Conservation (phyloP, 2,888 invertebrate genomes). For the Sylvicola cinctus region DNA sequence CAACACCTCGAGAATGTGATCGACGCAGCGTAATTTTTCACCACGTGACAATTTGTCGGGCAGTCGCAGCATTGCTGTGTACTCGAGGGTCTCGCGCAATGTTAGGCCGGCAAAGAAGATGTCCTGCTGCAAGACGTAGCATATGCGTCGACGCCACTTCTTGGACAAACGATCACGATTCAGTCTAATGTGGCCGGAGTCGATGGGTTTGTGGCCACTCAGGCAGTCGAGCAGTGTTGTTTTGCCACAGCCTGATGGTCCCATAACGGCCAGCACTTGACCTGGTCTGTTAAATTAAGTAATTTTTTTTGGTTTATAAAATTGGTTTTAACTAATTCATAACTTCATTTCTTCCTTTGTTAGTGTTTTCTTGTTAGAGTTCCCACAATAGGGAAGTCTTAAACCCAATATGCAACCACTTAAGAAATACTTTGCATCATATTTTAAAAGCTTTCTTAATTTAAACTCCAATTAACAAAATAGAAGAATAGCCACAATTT, state of each 20-base stretch:
- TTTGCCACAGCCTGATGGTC: slow-evolving; percentile 60
- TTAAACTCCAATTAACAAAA: too few relatives aligned
- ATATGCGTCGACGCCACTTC: slow-evolving; percentile 50
- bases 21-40: slow-evolving; percentile 57
- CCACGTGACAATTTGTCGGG: slow-evolving; percentile 48
- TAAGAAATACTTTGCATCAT: too few relatives aligned
- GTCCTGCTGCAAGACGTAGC: slow-evolving; percentile 65
- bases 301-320: neutral
- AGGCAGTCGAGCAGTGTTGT: slow-evolving; percentile 57
- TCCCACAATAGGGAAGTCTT: too few relatives aligned
- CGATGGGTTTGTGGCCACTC: slow-evolving; percentile 44
- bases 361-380: too few relatives aligned
- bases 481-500: too few relatives aligned
- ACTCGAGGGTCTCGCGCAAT: slow-evolving; percentile 50
- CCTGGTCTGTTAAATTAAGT: slow-evolving; percentile 33
- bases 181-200: slow-evolving; percentile 42
- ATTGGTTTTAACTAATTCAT: neutral
- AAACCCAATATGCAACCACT: too few relatives aligned
- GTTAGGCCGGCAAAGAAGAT: slow-evolving; percentile 63
- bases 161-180: slow-evolving; percentile 43
- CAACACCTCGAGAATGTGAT: slow-evolving; percentile 53
- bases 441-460: too few relatives aligned
- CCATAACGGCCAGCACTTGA: slow-evolving; percentile 62
- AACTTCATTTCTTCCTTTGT: neutral
- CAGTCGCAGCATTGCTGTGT: slow-evolving; percentile 34